Conservation (phyloP, 2,113 vertebrate genomes). For the Prunella fulvescens region DNA sequence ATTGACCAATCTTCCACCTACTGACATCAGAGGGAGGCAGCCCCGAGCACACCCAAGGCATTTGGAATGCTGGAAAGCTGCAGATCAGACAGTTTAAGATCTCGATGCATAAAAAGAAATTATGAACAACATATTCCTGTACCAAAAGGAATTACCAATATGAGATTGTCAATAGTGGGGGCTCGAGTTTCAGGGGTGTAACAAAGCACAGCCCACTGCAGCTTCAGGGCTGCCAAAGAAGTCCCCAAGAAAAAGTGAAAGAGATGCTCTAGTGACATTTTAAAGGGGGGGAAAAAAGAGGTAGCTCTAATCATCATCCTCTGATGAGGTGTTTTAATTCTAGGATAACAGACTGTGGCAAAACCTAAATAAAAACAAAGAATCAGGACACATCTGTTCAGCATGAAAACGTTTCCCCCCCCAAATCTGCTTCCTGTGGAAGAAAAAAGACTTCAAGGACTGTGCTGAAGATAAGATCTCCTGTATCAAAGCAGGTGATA, state of each 20-base stretch:
- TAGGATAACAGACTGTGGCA: not conserved
- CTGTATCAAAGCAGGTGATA: slow-evolving; percentile 15
- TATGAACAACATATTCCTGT: not conserved
- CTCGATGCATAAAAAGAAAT: not conserved
- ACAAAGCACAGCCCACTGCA: not conserved
- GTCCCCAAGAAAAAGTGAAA: not conserved
- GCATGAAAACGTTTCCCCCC: not conserved
- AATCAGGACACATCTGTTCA: slow-evolving; percentile 16
- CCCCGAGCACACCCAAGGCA: not conserved
- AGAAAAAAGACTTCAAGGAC: slow-evolving; percentile 13
- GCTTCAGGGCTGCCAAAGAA: not conserved
- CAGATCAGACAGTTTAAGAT: not conserved
- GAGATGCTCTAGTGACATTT: not conserved
- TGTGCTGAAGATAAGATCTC: slow-evolving; percentile 12
- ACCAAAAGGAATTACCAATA: not conserved
- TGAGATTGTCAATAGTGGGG: not conserved
- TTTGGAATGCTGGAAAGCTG: not conserved
- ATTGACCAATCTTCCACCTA: too few relatives aligned
- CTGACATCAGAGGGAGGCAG: rapidly evolving
- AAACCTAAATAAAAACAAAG: slow-evolving; percentile 9
- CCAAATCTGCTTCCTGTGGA: not conserved
- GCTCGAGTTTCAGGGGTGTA: not conserved
- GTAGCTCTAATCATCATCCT: not conserved
- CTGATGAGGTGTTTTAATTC: slow-evolving; percentile 9
- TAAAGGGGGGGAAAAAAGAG: not conserved